Conservation (phyloP, 2,113 vertebrate species). For the Larimichthys polyactis region DNA sequence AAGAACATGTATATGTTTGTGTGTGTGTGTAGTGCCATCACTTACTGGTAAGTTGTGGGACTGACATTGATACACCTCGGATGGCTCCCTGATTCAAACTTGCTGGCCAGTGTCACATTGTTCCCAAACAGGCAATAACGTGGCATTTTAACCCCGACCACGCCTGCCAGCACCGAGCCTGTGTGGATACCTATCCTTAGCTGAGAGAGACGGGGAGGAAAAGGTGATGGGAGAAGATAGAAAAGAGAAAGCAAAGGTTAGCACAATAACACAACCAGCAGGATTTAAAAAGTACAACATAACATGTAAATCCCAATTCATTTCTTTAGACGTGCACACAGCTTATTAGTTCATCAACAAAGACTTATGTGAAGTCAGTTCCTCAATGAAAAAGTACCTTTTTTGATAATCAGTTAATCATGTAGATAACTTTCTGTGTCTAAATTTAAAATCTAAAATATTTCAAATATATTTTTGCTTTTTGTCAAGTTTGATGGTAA, state of each 20-base stretch:
- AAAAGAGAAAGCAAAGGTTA: neutral
- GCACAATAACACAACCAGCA: neutral
- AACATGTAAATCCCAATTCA: neutral
- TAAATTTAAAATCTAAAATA: no score
- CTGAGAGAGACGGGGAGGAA: conserved; percentile 75
- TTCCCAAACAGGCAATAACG: conserved; percentile 99
- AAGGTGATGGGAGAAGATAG: neutral
- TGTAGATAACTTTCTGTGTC: no score
- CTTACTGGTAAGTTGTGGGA: conserved; percentile 98
- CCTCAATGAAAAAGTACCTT: no score
- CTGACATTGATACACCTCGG: conserved; percentile 97
- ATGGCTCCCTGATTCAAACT: conserved; percentile 98
- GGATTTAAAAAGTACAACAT: neutral
- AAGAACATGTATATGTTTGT: neutral
- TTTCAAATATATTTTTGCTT: no score
- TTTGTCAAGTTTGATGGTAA: neutral
- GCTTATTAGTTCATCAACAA: no score
- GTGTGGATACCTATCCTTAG: conserved; percentile 98
- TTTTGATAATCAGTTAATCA: neutral
- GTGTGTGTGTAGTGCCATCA: neutral
- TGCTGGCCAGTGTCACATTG: conserved; percentile 98
- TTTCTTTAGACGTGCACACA: no score
- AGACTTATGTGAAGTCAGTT: no score
- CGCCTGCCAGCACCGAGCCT: conserved; percentile 95
- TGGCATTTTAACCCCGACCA: conserved; percentile 98